phyloP scores from a whole-genome alignment of 2,888 invertebrate species.

The Emmelina monodactyla region DNA sequence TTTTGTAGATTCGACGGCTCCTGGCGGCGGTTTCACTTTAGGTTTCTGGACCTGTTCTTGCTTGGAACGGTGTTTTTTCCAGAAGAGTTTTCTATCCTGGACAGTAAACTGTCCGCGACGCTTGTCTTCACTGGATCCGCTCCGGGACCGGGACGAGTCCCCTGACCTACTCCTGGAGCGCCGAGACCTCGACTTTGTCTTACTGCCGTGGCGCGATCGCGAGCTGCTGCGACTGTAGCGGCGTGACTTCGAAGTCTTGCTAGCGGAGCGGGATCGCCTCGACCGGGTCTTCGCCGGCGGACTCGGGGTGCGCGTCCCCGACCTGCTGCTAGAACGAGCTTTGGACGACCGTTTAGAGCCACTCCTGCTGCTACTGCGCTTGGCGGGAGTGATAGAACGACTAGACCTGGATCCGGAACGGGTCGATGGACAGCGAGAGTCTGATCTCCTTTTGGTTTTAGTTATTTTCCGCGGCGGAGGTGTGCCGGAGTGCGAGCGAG shows the following conservation, averaged over 20 bases:
- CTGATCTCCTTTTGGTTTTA: slow-evolving; percentile 17
- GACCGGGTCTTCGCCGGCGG: neutral
- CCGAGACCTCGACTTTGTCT: slow-evolving; percentile 20
- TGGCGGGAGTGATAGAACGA: neutral
- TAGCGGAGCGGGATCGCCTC: neutral
- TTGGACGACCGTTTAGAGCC: neutral
- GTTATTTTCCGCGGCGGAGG: slow-evolving; percentile 14
- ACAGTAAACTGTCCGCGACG: slow-evolving; percentile 57
- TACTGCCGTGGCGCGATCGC: slow-evolving; percentile 19
- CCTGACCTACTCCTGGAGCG: slow-evolving; percentile 30
- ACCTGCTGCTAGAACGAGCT: neutral
- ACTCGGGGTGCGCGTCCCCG: neutral
- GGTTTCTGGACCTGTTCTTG: slow-evolving; percentile 33
- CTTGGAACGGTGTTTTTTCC: slow-evolving; percentile 44
- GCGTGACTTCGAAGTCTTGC: neutral
- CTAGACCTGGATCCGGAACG: neutral
- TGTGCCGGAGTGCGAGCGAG: slow-evolving; percentile 18
- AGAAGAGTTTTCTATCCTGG: slow-evolving; percentile 50
- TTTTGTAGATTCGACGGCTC: slow-evolving; percentile 36
- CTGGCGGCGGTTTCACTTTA: slow-evolving; percentile 46
- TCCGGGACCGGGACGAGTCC: slow-evolving; percentile 29
- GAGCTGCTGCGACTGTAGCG: neutral
- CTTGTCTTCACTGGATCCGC: slow-evolving; percentile 38
- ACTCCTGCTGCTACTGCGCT: neutral
- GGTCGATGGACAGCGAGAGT: slow-evolving; percentile 8